Percentiles rank a stretch among this genome's conserved stretches.
Conservation (phyloP, 2,797 vertebrate species). For the Denticeps clupeoides region DNA sequence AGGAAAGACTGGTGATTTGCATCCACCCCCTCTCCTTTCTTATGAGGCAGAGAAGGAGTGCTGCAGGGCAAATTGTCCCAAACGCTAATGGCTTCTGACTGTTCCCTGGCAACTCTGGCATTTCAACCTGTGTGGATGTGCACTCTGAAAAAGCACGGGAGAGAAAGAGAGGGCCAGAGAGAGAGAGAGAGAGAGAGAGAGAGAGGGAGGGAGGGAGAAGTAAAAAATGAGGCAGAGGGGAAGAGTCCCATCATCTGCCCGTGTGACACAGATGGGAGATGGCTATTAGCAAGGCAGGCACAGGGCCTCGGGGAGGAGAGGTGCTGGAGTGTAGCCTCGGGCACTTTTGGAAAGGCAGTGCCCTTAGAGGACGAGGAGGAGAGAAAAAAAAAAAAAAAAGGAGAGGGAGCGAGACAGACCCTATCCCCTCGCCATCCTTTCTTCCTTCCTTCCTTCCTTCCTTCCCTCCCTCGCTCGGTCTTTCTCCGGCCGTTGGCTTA, state of each 20-base stretch:
- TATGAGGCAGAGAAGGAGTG: slow-evolving; percentile 83
- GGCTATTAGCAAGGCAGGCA: slow-evolving; percentile 95
- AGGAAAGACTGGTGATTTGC: slow-evolving; percentile 57
- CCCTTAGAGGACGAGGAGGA: slow-evolving; percentile 68
- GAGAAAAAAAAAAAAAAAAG: slow-evolving; percentile 19
- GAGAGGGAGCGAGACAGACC: neutral
- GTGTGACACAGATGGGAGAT: slow-evolving; percentile 98
- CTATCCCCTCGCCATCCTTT: slow-evolving; percentile 25
- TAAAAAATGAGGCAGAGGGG: slow-evolving; percentile 55
- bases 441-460: slow-evolving; percentile 21
- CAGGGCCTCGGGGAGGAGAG: slow-evolving; percentile 95
- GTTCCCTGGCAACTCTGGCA: slow-evolving; percentile 99
- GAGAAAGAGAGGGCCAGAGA: slow-evolving; percentile 25
- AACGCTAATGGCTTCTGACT: slow-evolving; percentile 99
- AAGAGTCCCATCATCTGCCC: slow-evolving; percentile 95
- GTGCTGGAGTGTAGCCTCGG: slow-evolving; percentile 93
- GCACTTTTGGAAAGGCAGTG: slow-evolving; percentile 91
- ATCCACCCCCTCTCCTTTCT: slow-evolving; percentile 69
- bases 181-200: slow-evolving; percentile 25
- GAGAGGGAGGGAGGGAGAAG: slow-evolving; percentile 6
- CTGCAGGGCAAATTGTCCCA: slow-evolving; percentile 98
- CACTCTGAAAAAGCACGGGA: slow-evolving; percentile 73
- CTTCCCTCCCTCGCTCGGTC: slow-evolving; percentile 1
- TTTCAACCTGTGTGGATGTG: slow-evolving; percentile 96
- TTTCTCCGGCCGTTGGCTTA: slow-evolving; percentile 47